Conservation (phyloP, 35 echinoderm and acorn worm genomes). For the Apostichopus japonicus region DNA sequence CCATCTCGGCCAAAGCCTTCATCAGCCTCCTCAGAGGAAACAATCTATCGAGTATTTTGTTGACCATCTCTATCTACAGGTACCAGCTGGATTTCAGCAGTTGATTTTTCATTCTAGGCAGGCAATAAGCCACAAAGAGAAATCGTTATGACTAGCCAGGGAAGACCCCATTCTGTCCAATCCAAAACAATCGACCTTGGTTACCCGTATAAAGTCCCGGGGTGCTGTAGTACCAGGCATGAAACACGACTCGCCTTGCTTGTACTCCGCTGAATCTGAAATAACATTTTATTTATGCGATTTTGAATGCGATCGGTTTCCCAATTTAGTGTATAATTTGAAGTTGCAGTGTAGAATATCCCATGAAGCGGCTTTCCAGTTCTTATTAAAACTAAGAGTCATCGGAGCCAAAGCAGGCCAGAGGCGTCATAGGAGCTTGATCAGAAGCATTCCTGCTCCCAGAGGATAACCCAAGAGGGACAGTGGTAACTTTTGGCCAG, state of each 20-base stretch:
- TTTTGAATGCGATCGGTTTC: slow-evolving; percentile 26
- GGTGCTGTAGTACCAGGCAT: neutral
- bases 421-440: neutral
- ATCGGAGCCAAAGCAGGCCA: neutral
- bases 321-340: neutral
- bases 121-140: neutral
- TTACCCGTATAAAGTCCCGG: neutral
- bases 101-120: slow-evolving; percentile 5
- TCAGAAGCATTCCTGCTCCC: neutral
- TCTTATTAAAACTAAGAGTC: neutral
- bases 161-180: no score
- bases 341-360: slow-evolving; percentile 34
- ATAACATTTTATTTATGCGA: slow-evolving; percentile 7
- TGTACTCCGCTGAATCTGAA: slow-evolving; percentile 9
- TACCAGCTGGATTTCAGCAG: neutral
- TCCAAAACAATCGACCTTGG: neutral
- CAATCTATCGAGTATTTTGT: neutral
- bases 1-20: neutral
- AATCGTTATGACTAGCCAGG: slow-evolving; percentile 37
- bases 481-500: no score
- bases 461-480: neutral
- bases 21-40: neutral
- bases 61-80: slow-evolving; percentile 5
- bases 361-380: slow-evolving; percentile 2
- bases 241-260: neutral